Evolutionary conservation across 1,140 invertebrate species (phyloP), one percentile per base, ranked within the genome.

Genomic region (Nylanderia fulva): DNA sequence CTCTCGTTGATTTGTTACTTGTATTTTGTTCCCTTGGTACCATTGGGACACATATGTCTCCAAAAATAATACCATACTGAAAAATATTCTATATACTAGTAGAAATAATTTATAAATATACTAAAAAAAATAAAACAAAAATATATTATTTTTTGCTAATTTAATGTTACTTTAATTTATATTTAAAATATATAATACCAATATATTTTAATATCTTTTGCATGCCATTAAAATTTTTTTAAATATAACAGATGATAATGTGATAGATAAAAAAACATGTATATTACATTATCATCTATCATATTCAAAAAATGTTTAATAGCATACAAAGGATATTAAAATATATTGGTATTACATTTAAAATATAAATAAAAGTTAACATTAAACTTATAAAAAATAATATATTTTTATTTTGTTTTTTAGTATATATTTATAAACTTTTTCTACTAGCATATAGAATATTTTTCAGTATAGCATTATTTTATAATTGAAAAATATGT

Each of bases 361-460:
- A 71, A 71, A 69, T 29, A 29, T 69, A 48, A 69, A 48, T 48
- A 29, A 71, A 71, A 48, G 8, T n/a, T 48, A 69, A 68, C 2
- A 29, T 42, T 6, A 45, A 45, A 45, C 1, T 29, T 0, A n/a
- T 15, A 15, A 6, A 27, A 27, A 24, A 27, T n/a, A 13, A 42
- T 7, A 2, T 24, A 15, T 42, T 15, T 69, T 18, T 27, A n/a
- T n/a, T n/a, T n/a, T n/a, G 2, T 39, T 64, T 64, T 68, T 8
- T 9, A 29, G 42, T 27, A n/a, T n/a, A n/a, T n/a, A 24, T 45
- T 21, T 15, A 24, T 6, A 71, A 71, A 27, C 9, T 15, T 52
- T 15, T 52, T 48, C 42, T 27, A 4, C 15, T 24, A 48, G 24
- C 15, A 27, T 68, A 48, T 0, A 48, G 18, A 69, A 29, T 29